Percentiles rank a stretch among this genome's conserved stretches.
Conservation (phyloP, 2,797 vertebrate species). For the Phaenicophaeus curvirostris region DNA sequence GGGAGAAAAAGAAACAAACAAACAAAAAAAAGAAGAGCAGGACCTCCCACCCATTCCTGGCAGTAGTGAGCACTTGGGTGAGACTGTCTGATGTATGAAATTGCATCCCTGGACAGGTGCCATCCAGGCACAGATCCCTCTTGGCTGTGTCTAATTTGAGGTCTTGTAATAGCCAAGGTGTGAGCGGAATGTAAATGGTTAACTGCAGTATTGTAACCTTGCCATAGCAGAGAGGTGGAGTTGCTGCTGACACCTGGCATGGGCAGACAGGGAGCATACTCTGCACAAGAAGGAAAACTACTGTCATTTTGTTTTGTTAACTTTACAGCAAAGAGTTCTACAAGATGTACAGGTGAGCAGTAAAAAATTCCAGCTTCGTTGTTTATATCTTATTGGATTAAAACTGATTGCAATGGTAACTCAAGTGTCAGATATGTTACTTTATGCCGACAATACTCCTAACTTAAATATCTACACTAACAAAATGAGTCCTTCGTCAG, state of each 20-base stretch:
- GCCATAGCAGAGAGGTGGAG: not conserved
- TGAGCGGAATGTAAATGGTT: slow-evolving; percentile 12
- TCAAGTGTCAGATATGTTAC: accelerated
- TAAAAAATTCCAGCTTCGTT: not conserved
- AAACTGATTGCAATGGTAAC: not conserved
- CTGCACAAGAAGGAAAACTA: not conserved
- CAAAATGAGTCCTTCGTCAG: not conserved
- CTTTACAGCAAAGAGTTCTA: not conserved
- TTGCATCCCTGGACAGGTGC: not conserved
- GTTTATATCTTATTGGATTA: not conserved
- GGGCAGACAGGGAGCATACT: not conserved
- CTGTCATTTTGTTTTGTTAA: not conserved
- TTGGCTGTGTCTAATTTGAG: not conserved
- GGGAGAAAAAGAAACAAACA: not conserved
- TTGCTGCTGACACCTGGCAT: not conserved
- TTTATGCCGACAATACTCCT: not conserved
- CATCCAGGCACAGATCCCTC: not conserved
- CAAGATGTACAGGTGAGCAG: not conserved
- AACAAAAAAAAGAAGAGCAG: not conserved
- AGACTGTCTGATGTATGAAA: not conserved
- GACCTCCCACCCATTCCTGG: not conserved
- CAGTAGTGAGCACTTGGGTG: not conserved
- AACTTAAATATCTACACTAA: not conserved
- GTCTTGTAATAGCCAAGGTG: not conserved
- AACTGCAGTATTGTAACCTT: not conserved